Percentiles rank a stretch among this genome's conserved stretches.
These are phyloP conservation scores for Philereme vetulata DNA, from an alignment of 2,888 invertebrate species.

Conservation along the genomic window DNA sequence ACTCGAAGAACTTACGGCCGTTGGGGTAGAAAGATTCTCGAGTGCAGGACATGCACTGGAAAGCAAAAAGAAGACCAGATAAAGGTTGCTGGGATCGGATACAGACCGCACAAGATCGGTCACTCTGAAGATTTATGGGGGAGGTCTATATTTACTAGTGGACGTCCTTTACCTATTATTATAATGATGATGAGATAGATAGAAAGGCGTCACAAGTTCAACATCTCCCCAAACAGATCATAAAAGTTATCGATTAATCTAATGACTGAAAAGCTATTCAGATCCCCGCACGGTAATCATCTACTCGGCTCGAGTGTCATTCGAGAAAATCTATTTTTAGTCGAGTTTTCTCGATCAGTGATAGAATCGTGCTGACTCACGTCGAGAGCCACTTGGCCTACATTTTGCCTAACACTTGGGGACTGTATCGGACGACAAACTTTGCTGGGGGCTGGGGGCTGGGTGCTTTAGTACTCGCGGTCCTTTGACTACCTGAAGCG, in stretches of 20 bases:
- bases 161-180: too few species aligned
- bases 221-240: background rate
- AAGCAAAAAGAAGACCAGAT: too few species aligned
- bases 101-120: too few species aligned
- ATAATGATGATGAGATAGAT: too few species aligned
- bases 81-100: too few species aligned
- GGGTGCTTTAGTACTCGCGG: conserved; percentile 4
- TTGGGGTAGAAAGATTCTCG: too few species aligned
- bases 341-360: conserved; percentile 26
- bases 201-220: background rate
- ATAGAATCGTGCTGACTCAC: conserved; percentile 44
- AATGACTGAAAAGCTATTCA: conserved; percentile 30
- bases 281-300: conserved; percentile 24
- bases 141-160: too few species aligned
- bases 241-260: conserved; percentile 40
- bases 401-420: conserved; percentile 36
- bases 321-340: conserved; percentile 37
- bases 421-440: conserved; percentile 29
- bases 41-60: too few species aligned
- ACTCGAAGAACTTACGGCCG: too few species aligned
- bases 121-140: too few species aligned
- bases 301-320: conserved; percentile 22
- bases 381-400: conserved; percentile 43
- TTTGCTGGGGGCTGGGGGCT: conserved; percentile 11
- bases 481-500: conserved; percentile 1